Conservation (phyloP, 2,888 invertebrate species). For the Deroplatys truncata region DNA sequence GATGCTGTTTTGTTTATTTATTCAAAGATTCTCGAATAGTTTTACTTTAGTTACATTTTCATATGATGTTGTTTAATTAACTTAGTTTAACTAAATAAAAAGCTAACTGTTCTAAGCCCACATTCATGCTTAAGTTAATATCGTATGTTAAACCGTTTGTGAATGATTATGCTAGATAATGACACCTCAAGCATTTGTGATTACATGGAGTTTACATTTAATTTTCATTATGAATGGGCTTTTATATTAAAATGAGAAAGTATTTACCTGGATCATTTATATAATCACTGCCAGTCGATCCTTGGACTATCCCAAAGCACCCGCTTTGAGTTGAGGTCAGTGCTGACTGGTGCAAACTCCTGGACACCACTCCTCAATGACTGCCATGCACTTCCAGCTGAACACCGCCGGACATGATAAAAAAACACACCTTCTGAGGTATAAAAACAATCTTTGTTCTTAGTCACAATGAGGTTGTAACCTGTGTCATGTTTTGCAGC, state of each 20-base stretch:
- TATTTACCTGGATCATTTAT: neutral
- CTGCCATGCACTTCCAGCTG: neutral
- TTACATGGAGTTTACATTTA: too few species aligned
- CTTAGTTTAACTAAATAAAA: too few species aligned
- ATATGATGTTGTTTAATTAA: too few species aligned
- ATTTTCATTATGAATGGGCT: too few species aligned
- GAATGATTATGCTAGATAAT: too few species aligned
- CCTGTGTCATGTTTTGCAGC: neutral
- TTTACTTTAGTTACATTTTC: too few species aligned
- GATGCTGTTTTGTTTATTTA: too few species aligned
- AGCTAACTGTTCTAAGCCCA: too few species aligned
- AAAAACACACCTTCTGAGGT: neutral
- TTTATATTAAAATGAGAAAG: neutral
- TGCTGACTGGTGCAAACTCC: neutral
- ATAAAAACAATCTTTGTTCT: neutral
- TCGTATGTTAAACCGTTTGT: too few species aligned
- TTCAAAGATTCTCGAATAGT: too few species aligned
- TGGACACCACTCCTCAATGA: neutral
- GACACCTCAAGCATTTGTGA: too few species aligned
- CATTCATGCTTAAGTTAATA: too few species aligned
- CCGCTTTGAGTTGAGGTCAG: neutral
- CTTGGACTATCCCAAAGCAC: neutral
- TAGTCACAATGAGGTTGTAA: neutral
- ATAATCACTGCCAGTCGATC: neutral
- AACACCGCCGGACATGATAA: neutral